These are phyloP conservation scores for Cheilosia vulpina DNA, from an alignment of 2,888 invertebrate species.

Conservation along the genomic window DNA sequence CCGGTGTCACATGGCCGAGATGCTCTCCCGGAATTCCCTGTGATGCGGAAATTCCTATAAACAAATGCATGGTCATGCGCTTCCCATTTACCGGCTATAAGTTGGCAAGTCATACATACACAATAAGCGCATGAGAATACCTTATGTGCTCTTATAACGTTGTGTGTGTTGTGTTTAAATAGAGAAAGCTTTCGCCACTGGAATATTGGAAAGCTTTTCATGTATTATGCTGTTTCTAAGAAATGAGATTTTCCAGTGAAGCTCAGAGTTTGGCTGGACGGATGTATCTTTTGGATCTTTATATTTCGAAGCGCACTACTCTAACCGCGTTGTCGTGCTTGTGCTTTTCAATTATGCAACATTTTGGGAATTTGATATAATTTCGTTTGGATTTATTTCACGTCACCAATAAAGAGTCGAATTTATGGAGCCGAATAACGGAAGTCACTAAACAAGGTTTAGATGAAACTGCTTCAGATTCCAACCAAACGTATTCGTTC, in stretches of 20 bases:
- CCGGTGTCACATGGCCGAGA: constrained; percentile 72
- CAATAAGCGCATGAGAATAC: neutral
- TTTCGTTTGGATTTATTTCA: no score
- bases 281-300: neutral
- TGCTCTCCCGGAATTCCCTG: constrained; percentile 72
- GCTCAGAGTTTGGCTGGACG: neutral
- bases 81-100: constrained; percentile 64
- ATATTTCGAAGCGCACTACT: no score
- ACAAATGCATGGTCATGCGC: constrained; percentile 73
- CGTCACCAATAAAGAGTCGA: no score
- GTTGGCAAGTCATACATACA: neutral
- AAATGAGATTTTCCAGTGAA: constrained; percentile 19
- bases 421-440: no score
- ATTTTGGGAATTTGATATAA: no score
- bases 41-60: constrained; percentile 74
- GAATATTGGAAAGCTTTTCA: constrained; percentile 31
- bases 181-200: constrained; percentile 34
- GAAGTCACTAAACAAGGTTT: no score
- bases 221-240: neutral
- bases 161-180: neutral
- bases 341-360: no score
- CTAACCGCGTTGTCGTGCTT: no score
- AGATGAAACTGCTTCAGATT: no score
- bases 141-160: constrained; percentile 30
- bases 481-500: no score